Base-by-base conservation (phyloP, 2,113 vertebrate species). In the Rhipidura dahli region DNA sequence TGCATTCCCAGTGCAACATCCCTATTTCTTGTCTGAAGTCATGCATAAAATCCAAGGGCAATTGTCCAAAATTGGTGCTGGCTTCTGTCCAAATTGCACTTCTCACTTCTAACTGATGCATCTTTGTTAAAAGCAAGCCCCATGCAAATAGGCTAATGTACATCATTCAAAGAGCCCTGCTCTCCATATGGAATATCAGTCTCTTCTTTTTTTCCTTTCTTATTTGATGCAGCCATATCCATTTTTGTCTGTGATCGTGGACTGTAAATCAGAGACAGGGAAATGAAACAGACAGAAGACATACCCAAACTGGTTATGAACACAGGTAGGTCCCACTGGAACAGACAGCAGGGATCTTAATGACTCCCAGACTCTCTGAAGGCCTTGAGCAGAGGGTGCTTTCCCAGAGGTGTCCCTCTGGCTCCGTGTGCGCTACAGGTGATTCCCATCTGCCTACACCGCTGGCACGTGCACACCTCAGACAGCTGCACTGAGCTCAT, bases 201-300 rank as follows among this genome's bases (percentile, higher is more conserved):
- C 10, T 65, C 78, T 14, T 24, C 12, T 27, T 37, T 71, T 82
- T 83, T 60, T n/a, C 16, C 73, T 72, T 87, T 80, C 50, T 47
- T 73, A 87, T 87, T 31, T 60, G 68, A 63, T 65, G 37, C 10
- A 69, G 30, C 28, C 80, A 63, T 28, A 70, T 23, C 28, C 39
- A 59, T 59, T 83, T 71, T 83, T 0, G 0, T 6, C 4, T 14
- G 33, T 42, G 22, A 84, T 78, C 17, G 10, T 0, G 1, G 33
- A 22, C 53, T 54, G 35, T 90, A 73, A 65, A 77, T 80, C 54
- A 90, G 78, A 88, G 50, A 72, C 30, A 80, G 53, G 15, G 33
- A 59, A 88, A 85, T 10, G 39, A 70, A 83, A 69, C 14, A 39
- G 54, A 79, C 0, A 53, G 65, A 80, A 83, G 87, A 49, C 54